Evolutionary conservation across 2,888 invertebrate species (phyloP), one percentile per base, ranked within the genome.

Genomic region (Agrilus biguttatus): DNA sequence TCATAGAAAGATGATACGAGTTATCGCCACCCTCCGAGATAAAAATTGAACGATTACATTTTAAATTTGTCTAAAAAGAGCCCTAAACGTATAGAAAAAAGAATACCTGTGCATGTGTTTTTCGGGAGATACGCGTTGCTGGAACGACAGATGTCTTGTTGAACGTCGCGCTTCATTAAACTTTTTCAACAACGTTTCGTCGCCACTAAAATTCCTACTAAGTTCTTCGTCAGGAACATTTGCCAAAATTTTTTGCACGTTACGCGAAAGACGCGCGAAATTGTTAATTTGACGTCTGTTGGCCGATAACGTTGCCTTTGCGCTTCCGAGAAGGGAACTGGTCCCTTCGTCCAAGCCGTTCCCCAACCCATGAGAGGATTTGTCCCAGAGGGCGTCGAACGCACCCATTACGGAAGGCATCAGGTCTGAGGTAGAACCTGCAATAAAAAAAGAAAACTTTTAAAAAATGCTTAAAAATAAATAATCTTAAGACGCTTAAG

Each of bases 391-490:
- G 50, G 83, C 83, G 70, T 91, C 90, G 66, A 88, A 89, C 67
- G 88, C 83, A 50, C 84, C 85, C 67, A 91, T 76, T 49, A 90
- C 74, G 53, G 85, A 83, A 46, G 89, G 87, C 62, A 86, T 81
- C 65, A 91, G 72, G 64, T 91, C 90, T 56, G 83, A 81, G 54
- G 86, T 83, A 60, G 85, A 81, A 65, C 89, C 90, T 90, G 78
- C 37, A 77, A 75, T 54, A 60, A 68, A 58, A 61, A 47, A 54
- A 57, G 59, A 52, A 28, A 28, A 28, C 23, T 2, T 23, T 3
- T 49, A 46, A 12, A 10, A 5, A 28, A 28, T 1, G 2, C 17
- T 10, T 10, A 1, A 28, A 10, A 28, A 28, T 3, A 8, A 8
- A 10, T 28, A 10, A 28, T 3, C 7, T 17, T 3, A 4, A 17